A percentile compares a stretch with the other conserved stretches of the same genome.
Evolutionary conservation across 1,140 invertebrate genomes (phyloP).

Genomic region (Apocrypta bakeri): DNA sequence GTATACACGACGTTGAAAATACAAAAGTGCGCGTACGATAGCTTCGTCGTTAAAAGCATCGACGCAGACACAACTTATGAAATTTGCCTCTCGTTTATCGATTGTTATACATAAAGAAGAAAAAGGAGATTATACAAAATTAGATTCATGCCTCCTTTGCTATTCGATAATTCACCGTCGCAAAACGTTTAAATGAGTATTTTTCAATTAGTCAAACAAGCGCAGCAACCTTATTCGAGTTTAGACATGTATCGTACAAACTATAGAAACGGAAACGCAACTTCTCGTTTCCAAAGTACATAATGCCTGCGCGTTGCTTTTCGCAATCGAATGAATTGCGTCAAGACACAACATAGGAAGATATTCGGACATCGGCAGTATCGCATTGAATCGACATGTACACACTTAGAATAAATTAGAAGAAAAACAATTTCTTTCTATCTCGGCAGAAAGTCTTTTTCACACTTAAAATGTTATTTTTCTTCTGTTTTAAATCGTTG

Average conservation of each 20-base stretch:
- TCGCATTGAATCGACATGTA: conserved; percentile 23
- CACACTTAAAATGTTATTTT: conserved; percentile 19
- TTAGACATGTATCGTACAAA: conserved; percentile 6
- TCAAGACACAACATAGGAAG: conserved; percentile 55
- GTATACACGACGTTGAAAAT: background rate
- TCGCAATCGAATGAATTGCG: background rate
- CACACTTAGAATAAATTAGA: conserved; percentile 31
- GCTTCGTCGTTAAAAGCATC: background rate
- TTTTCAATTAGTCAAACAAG: conserved; percentile 19
- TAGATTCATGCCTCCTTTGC: conserved; percentile 16
- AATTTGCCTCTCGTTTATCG: background rate
- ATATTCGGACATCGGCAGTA: conserved; percentile 55
- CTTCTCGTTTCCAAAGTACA: background rate
- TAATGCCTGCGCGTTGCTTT: conserved; percentile 40
- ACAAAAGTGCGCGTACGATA: background rate
- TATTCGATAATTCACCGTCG: background rate
- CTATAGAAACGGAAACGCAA: conserved; percentile 31
- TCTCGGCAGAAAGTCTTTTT: conserved; percentile 30
- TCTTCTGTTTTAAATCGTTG: conserved; percentile 1
- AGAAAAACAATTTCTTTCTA: conserved; percentile 31
- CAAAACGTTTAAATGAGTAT: conserved; percentile 45
- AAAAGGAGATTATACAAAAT: conserved; percentile 21
- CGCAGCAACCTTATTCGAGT: conserved; percentile 41
- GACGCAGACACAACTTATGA: background rate
- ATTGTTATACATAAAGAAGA: background rate